These are phyloP conservation scores for Macrobrachium rosenbergii DNA, from an alignment of 1,140 invertebrate species.

Conservation along the genomic window DNA sequence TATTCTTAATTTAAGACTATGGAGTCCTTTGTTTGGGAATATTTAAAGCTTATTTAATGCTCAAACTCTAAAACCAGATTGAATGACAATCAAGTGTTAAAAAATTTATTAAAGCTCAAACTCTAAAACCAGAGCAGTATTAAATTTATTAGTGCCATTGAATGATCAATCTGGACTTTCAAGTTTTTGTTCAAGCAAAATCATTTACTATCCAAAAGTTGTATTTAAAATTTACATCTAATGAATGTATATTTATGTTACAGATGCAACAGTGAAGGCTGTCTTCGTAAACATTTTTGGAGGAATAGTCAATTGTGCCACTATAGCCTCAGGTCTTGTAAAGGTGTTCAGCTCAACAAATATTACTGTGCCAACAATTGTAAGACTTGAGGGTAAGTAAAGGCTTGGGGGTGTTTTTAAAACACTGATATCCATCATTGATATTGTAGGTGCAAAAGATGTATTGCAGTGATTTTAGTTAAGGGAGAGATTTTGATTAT, in stretches of 20 bases:
- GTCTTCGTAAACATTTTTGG: conserved; percentile 99
- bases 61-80: no score
- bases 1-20: no score
- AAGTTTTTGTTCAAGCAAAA: neutral
- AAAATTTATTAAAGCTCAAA: no score
- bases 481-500: no score
- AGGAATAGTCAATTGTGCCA: conserved; percentile 98
- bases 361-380: conserved; percentile 89
- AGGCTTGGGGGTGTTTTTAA: neutral
- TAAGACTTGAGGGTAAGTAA: conserved; percentile 89
- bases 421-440: neutral
- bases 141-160: no score
- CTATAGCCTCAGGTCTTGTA: conserved; percentile 95
- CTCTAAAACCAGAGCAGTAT: no score
- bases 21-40: no score
- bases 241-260: neutral
- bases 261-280: conserved; percentile 88
- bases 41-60: no score
- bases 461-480: neutral
- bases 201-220: conserved; percentile 69
- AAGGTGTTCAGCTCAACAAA: conserved; percentile 85
- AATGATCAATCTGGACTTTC: neutral
- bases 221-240: neutral
- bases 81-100: neutral
- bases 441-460: neutral